Percentiles rank a stretch among this genome's conserved stretches.
Evolutionary conservation across 1,140 invertebrate species (phyloP).

Genomic region (Schlechtendalia chinensis): DNA sequence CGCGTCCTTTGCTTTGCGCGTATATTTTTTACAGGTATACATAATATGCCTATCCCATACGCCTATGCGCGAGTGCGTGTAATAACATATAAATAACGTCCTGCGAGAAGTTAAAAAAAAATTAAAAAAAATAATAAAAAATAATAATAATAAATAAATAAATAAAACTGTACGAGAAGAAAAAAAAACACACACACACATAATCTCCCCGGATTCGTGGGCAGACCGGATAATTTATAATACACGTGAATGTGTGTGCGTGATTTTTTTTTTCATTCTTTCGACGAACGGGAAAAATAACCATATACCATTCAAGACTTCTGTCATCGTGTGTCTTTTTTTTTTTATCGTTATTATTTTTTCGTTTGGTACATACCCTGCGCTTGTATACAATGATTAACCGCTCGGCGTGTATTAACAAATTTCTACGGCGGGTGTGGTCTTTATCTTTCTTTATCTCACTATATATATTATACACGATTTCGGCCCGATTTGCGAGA

Average conservation of each 20-base stretch:
- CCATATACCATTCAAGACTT: neutral
- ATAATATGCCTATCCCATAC: neutral
- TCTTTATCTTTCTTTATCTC: neutral
- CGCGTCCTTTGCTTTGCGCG: too few relatives aligned
- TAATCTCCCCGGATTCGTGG: slow-evolving; percentile 35
- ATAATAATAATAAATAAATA: too few relatives aligned
- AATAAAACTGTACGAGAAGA: neutral
- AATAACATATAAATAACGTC: slow-evolving; percentile 32
- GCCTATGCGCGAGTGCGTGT: neutral
- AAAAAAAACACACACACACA: neutral
- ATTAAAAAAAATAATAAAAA: too few relatives aligned
- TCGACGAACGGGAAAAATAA: neutral
- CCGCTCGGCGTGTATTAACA: neutral
- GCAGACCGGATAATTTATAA: slow-evolving; percentile 41
- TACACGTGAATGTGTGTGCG: neutral
- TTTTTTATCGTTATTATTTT: slow-evolving; percentile 14
- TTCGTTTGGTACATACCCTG: neutral
- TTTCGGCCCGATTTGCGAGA: neutral
- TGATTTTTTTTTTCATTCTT: neutral
- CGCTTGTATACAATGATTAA: neutral
- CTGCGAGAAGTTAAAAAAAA: neutral
- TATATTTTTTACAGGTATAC: too few relatives aligned
- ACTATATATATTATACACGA: too few relatives aligned
- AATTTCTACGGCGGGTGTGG: neutral
- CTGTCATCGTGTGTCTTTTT: slow-evolving; percentile 32